Conservation (phyloP, 2,797 vertebrate species). For the Ceryle rudis region DNA sequence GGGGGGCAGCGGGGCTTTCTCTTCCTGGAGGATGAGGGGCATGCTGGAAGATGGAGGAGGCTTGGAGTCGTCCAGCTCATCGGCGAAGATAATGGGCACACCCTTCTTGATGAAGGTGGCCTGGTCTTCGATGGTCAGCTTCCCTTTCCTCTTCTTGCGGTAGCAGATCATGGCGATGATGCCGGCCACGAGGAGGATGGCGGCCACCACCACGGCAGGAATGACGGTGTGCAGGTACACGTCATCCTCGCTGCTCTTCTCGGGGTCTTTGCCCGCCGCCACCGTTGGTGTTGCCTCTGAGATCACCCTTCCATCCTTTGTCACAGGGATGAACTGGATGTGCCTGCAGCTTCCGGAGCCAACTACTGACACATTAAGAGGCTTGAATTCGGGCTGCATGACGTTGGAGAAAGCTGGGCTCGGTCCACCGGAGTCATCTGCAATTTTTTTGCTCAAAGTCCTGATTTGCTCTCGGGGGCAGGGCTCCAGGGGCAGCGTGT, state of each 20-base stretch:
- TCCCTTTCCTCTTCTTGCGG: slow-evolving; percentile 96
- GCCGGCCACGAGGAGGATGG: slow-evolving; percentile 92
- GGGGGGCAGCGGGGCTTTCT: slow-evolving; percentile 94
- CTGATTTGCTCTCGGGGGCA: slow-evolving; percentile 92
- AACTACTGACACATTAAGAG: slow-evolving; percentile 82
- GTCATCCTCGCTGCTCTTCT: slow-evolving; percentile 92
- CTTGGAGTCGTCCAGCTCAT: slow-evolving; percentile 96
- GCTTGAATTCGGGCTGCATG: slow-evolving; percentile 91
- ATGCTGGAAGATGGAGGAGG: slow-evolving; percentile 95
- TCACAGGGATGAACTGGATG: slow-evolving; percentile 86
- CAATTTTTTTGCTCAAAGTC: slow-evolving; percentile 85
- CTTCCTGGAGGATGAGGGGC: slow-evolving; percentile 97
- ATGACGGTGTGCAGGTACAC: slow-evolving; percentile 98
- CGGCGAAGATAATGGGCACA: slow-evolving; percentile 96
- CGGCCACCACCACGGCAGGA: slow-evolving; percentile 94
- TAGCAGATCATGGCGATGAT: slow-evolving; percentile 99
- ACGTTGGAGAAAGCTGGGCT: slow-evolving; percentile 77
- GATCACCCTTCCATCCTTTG: slow-evolving; percentile 65
- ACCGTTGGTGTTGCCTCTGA: slow-evolving; percentile 74
- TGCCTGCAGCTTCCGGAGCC: slow-evolving; percentile 87
- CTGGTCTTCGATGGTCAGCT: slow-evolving; percentile 97
- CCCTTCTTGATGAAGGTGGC: slow-evolving; percentile 99
- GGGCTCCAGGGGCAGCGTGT: slow-evolving; percentile 88
- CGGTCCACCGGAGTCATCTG: slow-evolving; percentile 81
- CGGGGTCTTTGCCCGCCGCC: slow-evolving; percentile 81